These are phyloP conservation scores for Dinothrombium tinctorium DNA, from an alignment of 1,140 invertebrate genomes.

Conservation along the genomic window DNA sequence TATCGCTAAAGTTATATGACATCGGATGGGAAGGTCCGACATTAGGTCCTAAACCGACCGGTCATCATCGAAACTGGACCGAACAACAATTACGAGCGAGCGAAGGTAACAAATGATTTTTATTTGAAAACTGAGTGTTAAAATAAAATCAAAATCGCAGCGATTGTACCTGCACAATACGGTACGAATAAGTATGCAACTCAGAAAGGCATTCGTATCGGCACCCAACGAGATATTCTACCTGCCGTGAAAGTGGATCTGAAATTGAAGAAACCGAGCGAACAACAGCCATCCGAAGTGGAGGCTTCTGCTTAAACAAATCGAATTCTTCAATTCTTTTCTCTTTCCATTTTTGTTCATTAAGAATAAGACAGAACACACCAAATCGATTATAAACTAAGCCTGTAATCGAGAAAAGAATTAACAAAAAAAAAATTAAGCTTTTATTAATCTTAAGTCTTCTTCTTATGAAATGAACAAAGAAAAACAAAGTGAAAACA, in stretches of 20 bases:
- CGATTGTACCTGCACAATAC: slow-evolving; percentile 5
- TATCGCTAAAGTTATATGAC: neutral
- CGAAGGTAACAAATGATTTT: neutral
- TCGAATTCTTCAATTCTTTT: no score
- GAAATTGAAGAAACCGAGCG: neutral
- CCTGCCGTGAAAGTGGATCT: neutral
- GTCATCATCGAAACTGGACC: slow-evolving; percentile 6
- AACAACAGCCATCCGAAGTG: no score
- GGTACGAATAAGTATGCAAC: slow-evolving; percentile 8
- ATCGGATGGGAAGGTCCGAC: slow-evolving; percentile 4
- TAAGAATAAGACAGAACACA: no score
- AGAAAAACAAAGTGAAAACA: no score
- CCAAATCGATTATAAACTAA: no score
- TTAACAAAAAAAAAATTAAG: no score
- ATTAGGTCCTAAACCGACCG: slow-evolving; percentile 9
- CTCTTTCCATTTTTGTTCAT: no score
- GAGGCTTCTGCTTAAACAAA: no score
- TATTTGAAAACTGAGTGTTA: neutral
- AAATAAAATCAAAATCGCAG: neutral
- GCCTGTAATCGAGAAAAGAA: no score
- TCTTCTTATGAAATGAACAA: no score
- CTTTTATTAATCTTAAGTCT: no score
- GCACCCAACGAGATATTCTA: slow-evolving; percentile 4
- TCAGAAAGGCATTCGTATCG: slow-evolving; percentile 7
- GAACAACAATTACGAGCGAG: slow-evolving; percentile 5